Percentiles rank a stretch among this genome's conserved stretches.
phyloP scores from a whole-genome alignment of 1,140 invertebrate species.

The Oryctes rhinoceros region DNA sequence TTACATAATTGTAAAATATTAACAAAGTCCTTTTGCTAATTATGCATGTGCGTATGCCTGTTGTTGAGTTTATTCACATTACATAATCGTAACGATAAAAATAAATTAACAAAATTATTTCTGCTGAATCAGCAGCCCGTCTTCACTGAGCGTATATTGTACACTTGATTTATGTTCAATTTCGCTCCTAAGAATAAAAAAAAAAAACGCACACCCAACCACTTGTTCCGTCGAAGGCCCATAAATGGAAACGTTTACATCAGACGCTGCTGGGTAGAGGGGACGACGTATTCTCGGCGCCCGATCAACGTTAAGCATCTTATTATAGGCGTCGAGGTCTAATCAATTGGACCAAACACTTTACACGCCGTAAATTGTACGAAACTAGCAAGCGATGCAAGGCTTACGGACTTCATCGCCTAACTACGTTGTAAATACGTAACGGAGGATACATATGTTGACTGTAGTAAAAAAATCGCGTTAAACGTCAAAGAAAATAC shows the following conservation, averaged over 20 bases:
- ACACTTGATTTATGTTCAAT: no score
- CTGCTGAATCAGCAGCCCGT: no score
- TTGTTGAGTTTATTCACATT: no score
- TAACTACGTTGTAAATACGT: not conserved
- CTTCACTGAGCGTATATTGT: no score
- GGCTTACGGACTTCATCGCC: not conserved
- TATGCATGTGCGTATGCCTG: no score
- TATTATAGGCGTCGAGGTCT: conserved; percentile 9
- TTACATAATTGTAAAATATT: no score
- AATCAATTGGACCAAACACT: not conserved
- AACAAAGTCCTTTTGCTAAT: no score
- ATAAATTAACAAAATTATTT: no score
- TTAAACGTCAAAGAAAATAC: not conserved
- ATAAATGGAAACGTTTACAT: not conserved
- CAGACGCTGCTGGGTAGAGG: not conserved
- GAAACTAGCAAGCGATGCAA: not conserved
- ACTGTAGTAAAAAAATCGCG: not conserved
- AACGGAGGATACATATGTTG: not conserved
- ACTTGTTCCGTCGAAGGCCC: not conserved
- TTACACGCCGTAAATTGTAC: not conserved
- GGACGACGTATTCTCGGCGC: not conserved
- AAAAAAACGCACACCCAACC: not conserved
- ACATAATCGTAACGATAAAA: no score
- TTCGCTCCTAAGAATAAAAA: no score
- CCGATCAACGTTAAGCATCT: conserved; percentile 14